Evolutionary conservation across 2,888 invertebrate species (phyloP), one percentile per base, ranked within the genome.

Genomic region (Cecidostiba fungosa): DNA sequence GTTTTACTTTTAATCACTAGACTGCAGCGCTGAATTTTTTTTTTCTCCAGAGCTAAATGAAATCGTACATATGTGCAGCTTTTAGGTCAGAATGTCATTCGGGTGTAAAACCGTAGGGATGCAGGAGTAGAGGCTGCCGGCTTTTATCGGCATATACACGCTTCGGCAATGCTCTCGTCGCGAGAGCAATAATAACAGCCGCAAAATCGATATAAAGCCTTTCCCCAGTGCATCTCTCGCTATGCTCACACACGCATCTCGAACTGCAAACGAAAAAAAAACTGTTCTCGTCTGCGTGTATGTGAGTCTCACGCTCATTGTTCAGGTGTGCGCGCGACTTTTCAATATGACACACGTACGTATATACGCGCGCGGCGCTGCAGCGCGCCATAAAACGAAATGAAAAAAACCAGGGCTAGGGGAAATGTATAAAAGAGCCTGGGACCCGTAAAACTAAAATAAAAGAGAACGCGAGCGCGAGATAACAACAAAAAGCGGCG

Each of bases 291-390:
- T 4, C n/a, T 23, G 6, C 8, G 0, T 8, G 54, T 3, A 5
- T 8, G 23, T n/a, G 29, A 14, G 66, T 26, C 16, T 59, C 59
- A 0, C 6, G n/a, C 66, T 66, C 66, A 66, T 66, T 66, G 66
- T 66, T 66, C 66, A 66, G 26, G 77, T 54, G 66, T 66, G 36
- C 66, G 32, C 26, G 66, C 76, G 50, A 77, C 76, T 82, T 70
- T 82, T 82, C 82, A 77, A 82, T 82, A 77, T 54, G 82, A 72
- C 29, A 73, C 43, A 72, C 72, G 70, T 39, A 72, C n/a, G n/a
- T n/a, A n/a, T n/a, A n/a, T 19, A 16, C 36, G n/a, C 26, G n/a
- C 19, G 39, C 12, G 36, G 39, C 32, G 54, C 54, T 36, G 69
- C n/a, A 23, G 47, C 69, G 62, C 47, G 62, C 47, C 77, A 70